These are phyloP conservation scores for Calvadosia cruxmelitensis DNA, from an alignment of 30 jellyfish, hydroid and myxozoan species.

Conservation along the genomic window DNA sequence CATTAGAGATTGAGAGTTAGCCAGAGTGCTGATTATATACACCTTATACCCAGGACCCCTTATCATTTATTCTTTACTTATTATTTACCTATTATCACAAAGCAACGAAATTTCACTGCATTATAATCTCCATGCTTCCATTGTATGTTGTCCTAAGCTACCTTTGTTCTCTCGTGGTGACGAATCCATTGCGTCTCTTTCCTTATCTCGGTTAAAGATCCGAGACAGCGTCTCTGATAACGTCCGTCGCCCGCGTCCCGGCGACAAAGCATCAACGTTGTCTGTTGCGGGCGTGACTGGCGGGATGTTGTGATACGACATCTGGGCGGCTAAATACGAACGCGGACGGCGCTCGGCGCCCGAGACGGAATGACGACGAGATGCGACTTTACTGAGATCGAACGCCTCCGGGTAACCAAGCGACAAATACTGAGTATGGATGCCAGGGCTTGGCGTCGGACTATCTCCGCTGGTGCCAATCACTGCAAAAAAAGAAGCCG, in stretches of 20 bases:
- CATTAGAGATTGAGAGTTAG: no score
- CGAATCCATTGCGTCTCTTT: constrained; percentile 2
- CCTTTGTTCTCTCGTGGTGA: no score
- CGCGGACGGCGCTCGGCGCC: background rate
- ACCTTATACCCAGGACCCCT: no score
- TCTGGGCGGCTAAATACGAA: background rate
- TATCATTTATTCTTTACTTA: no score
- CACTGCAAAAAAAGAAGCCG: no score
- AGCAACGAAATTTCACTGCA: no score
- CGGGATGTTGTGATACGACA: background rate
- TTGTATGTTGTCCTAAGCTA: no score
- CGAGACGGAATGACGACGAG: background rate
- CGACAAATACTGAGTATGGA: constrained; percentile 44
- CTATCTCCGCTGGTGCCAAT: constrained; percentile 12
- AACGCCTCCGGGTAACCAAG: constrained; percentile 40
- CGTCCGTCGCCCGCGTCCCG: constrained; percentile 15
- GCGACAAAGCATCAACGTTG: background rate
- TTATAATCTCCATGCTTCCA: no score
- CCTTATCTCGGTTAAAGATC: constrained; percentile 38
- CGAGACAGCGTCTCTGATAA: constrained; percentile 36
- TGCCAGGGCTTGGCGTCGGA: constrained; percentile 27
- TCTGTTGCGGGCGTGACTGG: background rate
- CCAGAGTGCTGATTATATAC: no score
- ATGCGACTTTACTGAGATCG: constrained; percentile 15
- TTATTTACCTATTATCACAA: no score